Conservation (phyloP, 2,888 invertebrate species). For the Pollenia angustigena region DNA sequence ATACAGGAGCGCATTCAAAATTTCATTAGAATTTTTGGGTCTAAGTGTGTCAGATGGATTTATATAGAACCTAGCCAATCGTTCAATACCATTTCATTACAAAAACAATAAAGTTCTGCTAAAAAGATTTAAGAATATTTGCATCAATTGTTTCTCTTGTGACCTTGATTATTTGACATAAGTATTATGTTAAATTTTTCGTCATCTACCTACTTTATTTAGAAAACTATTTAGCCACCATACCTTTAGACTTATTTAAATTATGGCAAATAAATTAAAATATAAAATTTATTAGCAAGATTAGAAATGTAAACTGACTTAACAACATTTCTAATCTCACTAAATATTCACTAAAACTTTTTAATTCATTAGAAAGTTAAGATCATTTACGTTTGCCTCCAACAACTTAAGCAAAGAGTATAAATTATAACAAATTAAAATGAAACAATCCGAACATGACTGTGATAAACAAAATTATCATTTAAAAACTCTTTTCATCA, state of each 20-base stretch:
- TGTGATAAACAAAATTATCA: slow-evolving; percentile 55
- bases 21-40: too few species aligned
- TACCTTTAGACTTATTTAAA: background rate
- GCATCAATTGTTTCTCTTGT: too few species aligned
- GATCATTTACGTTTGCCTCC: background rate
- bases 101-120: too few species aligned
- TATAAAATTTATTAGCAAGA: background rate
- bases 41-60: too few species aligned
- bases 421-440: slow-evolving; percentile 49
- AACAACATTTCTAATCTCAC: background rate
- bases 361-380: slow-evolving; percentile 1
- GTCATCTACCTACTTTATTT: too few species aligned
- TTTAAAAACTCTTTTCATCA: slow-evolving; percentile 57
- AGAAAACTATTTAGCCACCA: background rate
- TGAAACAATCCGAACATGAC: slow-evolving; percentile 43
- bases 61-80: too few species aligned
- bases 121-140: too few species aligned
- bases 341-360: background rate
- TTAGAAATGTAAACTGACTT: background rate
- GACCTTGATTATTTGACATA: too few species aligned
- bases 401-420: background rate
- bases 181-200: too few species aligned
- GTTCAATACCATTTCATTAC: too few species aligned
- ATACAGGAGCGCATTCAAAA: too few species aligned
- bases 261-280: slow-evolving; percentile 31